Evolutionary conservation across 2,113 vertebrate genomes (phyloP).

Genomic region (Holacanthus passer): DNA sequence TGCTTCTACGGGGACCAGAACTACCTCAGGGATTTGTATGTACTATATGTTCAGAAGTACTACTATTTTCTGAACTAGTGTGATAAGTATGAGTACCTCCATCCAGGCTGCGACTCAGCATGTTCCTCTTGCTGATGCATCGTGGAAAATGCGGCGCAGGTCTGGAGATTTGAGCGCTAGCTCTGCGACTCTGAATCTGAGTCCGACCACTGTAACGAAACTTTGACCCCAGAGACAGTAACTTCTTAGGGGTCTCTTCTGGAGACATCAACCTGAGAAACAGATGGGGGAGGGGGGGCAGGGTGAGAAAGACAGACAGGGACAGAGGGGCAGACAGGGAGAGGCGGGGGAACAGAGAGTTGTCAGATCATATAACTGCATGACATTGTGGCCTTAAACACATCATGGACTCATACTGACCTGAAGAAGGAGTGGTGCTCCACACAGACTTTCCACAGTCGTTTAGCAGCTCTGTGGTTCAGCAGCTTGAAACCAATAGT

Average conservation of each 20-base stretch:
- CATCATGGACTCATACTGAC: conserved; percentile 76
- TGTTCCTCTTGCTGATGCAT: conserved; percentile 94
- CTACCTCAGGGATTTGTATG: too few relatives aligned
- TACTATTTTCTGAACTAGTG: too few relatives aligned
- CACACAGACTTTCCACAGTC: conserved; percentile 99
- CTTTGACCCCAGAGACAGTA: conserved; percentile 95
- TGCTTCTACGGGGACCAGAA: not conserved
- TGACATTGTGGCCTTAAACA: not conserved
- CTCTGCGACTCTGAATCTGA: conserved; percentile 93
- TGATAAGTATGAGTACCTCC: conserved; percentile 87
- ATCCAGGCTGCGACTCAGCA: conserved; percentile 97
- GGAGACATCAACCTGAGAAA: conserved; percentile 89
- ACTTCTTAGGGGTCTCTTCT: conserved; percentile 96
- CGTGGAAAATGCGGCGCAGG: conserved; percentile 94
- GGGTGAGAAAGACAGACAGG: not conserved
- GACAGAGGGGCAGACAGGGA: too few relatives aligned
- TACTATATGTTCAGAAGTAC: too few relatives aligned
- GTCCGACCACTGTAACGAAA: conserved; percentile 98
- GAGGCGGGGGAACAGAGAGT: not conserved
- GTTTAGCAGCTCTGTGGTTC: conserved; percentile 96
- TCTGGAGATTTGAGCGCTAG: conserved; percentile 93
- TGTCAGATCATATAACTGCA: not conserved
- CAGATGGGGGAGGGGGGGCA: not conserved
- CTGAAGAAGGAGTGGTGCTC: conserved; percentile 99
- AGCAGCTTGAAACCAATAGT: conserved; percentile 98